These are phyloP conservation scores for Aramus guarauna DNA, from an alignment of 2,113 vertebrate genomes.

Conservation along the genomic window DNA sequence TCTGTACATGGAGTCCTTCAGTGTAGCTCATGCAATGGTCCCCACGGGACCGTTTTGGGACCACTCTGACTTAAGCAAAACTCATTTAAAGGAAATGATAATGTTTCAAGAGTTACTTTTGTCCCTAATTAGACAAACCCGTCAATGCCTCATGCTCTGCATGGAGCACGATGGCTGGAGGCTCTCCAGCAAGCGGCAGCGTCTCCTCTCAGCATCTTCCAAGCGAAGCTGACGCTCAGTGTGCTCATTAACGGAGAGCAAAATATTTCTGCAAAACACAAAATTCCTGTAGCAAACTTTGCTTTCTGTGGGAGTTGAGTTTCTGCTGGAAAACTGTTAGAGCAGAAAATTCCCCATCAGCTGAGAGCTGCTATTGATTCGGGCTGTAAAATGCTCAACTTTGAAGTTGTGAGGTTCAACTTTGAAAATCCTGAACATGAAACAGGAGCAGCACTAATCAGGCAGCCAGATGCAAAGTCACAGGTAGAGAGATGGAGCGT, in stretches of 20 bases:
- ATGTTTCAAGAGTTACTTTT: not conserved
- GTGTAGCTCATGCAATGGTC: accelerated
- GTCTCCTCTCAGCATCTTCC: not conserved
- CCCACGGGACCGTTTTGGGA: accelerated
- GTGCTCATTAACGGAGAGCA: not conserved
- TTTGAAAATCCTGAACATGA: accelerated
- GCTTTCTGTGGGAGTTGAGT: not conserved
- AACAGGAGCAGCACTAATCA: not conserved
- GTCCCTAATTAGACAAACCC: not conserved
- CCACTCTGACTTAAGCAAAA: not conserved
- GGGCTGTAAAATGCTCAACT: accelerated
- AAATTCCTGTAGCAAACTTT: not conserved
- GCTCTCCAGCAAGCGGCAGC: not conserved
- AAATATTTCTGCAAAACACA: not conserved
- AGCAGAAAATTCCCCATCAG: not conserved
- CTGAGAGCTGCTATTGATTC: accelerated
- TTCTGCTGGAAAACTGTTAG: accelerated
- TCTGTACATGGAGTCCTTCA: accelerated
- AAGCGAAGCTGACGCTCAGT: accelerated
- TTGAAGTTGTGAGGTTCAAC: accelerated
- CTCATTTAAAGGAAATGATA: not conserved
- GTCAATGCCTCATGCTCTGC: not conserved
- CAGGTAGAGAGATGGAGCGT: accelerated
- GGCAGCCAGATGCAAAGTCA: not conserved
- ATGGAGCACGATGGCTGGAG: not conserved